A percentile compares a stretch with the other conserved stretches of the same genome.
These are phyloP conservation scores for Drosophila gunungcola DNA, from an alignment of 1,140 invertebrate species.

Conservation along the genomic window DNA sequence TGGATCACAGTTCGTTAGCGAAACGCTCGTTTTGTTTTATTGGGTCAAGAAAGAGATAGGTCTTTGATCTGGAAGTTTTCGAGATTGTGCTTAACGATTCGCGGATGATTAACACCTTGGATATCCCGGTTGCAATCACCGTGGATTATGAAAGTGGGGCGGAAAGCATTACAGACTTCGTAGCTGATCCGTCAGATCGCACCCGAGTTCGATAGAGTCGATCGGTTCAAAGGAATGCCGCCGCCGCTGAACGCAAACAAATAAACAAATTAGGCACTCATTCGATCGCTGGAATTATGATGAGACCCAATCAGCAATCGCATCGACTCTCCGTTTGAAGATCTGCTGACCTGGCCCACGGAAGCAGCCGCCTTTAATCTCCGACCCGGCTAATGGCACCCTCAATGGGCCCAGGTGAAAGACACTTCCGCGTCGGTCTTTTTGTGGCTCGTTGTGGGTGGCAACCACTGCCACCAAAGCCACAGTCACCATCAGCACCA, in stretches of 20 bases:
- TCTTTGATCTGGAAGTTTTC: slow-evolving; percentile 57
- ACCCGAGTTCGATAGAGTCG: slow-evolving; percentile 65
- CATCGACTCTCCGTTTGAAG: slow-evolving; percentile 54
- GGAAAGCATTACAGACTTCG: background rate
- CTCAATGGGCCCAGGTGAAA: slow-evolving; percentile 44
- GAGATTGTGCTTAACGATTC: slow-evolving; percentile 37
- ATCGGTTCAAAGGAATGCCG: slow-evolving; percentile 59
- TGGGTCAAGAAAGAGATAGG: slow-evolving; percentile 32
- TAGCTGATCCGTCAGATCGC: slow-evolving; percentile 55
- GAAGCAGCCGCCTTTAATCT: slow-evolving; percentile 71
- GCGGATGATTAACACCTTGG: slow-evolving; percentile 66
- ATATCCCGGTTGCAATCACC: background rate
- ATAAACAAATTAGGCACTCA: slow-evolving; percentile 61
- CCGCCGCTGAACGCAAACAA: slow-evolving; percentile 40
- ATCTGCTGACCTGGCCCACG: slow-evolving; percentile 43
- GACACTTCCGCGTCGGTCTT: slow-evolving; percentile 67
- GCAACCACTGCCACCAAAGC: slow-evolving; percentile 50
- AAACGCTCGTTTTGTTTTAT: slow-evolving; percentile 65
- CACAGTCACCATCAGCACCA: too few relatives aligned
- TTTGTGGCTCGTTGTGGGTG: slow-evolving; percentile 64
- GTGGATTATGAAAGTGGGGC: slow-evolving; percentile 1
- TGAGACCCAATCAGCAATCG: slow-evolving; percentile 33
- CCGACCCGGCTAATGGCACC: slow-evolving; percentile 29
- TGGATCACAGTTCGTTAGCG: slow-evolving; percentile 49
- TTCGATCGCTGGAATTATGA: slow-evolving; percentile 59